Base-by-base conservation (phyloP, 2,888 invertebrate genomes). In the Elmis aenea region DNA sequence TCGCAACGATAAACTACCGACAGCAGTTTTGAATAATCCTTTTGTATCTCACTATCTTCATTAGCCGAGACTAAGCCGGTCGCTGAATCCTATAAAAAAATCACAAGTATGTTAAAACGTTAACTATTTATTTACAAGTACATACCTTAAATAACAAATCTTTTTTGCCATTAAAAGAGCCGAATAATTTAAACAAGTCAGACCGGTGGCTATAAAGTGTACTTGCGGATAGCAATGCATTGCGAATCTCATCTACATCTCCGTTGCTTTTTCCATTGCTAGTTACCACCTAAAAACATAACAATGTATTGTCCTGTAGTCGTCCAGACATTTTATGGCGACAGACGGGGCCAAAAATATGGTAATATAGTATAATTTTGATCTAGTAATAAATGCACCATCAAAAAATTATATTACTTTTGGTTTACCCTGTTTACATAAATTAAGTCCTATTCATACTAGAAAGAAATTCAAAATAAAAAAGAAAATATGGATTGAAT, bases 131-230 rank as follows among this genome's bases (percentile, higher is more conserved):
- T 20, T 14, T 10, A 29, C 10, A 13, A 15, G 8, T 23, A 15
- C 46, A 50, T 61, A 75, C 75, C 66, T 70, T 73, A 54, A 77
- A 76, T 4, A 77, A 57, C 9, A 76, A 48, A 54, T 77, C 70
- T 6, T 66, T 57, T 26, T 67, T 60, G 9, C 70, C 73, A 22
- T 70, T 67, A 62, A 69, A 77, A n/a, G 66, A 55, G 14, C 83
- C 83, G 51, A 82, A 84, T 29, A 84, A 71, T 42, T 76, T 76
- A 55, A 83, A 76, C 4, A 80, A 64, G 47, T 81, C 78, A 0
- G 73, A 74, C 42, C 72, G 71, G 10, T 71, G 62, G 12, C 72
- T 69, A 50, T 79, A 73, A 2, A 76, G 58, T 5, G 73, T 59
- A 3, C 77, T 78, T 3, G 77, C 68, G 25, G 76, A 74, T 21